Evolutionary conservation across 1,140 invertebrate species (phyloP), one percentile per base, ranked within the genome.

Genomic region (Palaemon carinicauda): DNA sequence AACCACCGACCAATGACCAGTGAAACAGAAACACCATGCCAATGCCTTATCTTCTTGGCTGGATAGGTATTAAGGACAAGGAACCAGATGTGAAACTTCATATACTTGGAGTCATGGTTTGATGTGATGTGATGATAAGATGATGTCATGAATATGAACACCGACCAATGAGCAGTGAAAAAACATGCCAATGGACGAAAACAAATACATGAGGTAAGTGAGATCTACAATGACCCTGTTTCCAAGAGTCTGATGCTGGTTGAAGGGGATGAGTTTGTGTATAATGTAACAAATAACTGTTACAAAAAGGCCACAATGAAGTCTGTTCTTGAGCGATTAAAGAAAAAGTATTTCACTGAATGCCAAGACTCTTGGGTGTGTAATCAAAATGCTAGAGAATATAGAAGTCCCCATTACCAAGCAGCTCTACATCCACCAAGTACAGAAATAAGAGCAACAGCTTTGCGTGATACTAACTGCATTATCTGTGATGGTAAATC

Each of bases 401-500:
- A 77, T 24, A 75, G 31, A 31, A n/a, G 21, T 75, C 33, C 74
- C n/a, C 74, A n/a, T 77, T 77, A 77, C 74, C 74, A 50, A 50
- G 50, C 74, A n/a, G 31, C n/a, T 50, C 74, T 21, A 29, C 7
- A 77, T 77, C 74, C 74, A 33, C 74, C 74, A 77, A 50, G 51
- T 54, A 12, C 12, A 54, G 53, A 54, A n/a, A 54, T 54, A 50
- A 77, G 5, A 14, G 74, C 74, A 51, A 77, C 74, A 5, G n/a
- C 74, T 51, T 31, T 77, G 9, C 74, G 74, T 5, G 74, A 77
- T 77, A 31, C 51, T 50, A 77, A 50, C 33, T 77, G 74, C 31
- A 75, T 77, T 24, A 77, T 77, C 29, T 77, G 50, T 77, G 74
- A 75, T 31, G 15, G 41, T 12, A 77, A 77, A 77, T 77, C 74